Evolutionary conservation across 2,113 vertebrate genomes (phyloP).

Genomic region (Grallaria varia): DNA sequence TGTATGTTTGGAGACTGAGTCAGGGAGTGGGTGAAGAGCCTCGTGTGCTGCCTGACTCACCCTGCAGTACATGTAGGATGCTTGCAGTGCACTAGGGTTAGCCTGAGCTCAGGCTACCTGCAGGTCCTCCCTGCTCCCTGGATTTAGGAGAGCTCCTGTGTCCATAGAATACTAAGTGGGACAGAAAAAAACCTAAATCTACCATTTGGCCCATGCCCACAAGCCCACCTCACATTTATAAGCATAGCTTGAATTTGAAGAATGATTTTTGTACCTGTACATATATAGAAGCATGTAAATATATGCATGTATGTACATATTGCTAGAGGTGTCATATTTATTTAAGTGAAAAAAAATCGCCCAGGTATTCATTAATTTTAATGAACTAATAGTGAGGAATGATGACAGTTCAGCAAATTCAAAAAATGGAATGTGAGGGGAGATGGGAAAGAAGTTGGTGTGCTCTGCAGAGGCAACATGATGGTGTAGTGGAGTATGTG

Average conservation of each 20-base stretch:
- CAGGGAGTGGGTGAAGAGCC: neutral
- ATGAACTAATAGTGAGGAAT: neutral
- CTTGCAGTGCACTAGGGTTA: neutral
- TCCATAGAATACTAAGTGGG: neutral
- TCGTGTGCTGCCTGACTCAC: neutral
- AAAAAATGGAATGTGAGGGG: neutral
- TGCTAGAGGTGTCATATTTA: neutral
- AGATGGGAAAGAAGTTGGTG: neutral
- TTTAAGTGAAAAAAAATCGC: neutral
- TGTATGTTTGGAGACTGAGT: neutral
- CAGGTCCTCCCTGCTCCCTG: neutral
- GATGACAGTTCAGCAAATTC: neutral
- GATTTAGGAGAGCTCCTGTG: neutral
- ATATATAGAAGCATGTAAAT: neutral
- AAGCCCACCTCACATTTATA: neutral
- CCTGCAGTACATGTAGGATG: neutral
- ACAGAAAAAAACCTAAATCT: neutral
- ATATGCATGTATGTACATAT: neutral
- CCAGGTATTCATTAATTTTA: neutral
- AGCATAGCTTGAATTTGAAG: neutral
- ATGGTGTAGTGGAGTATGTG: neutral
- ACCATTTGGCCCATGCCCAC: neutral
- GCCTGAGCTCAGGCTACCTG: neutral
- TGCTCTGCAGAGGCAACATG: neutral
- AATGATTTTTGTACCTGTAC: neutral